These are phyloP conservation scores for Scomberomorus guttatus DNA, from an alignment of 2,797 vertebrate genomes.

Conservation along the genomic window DNA sequence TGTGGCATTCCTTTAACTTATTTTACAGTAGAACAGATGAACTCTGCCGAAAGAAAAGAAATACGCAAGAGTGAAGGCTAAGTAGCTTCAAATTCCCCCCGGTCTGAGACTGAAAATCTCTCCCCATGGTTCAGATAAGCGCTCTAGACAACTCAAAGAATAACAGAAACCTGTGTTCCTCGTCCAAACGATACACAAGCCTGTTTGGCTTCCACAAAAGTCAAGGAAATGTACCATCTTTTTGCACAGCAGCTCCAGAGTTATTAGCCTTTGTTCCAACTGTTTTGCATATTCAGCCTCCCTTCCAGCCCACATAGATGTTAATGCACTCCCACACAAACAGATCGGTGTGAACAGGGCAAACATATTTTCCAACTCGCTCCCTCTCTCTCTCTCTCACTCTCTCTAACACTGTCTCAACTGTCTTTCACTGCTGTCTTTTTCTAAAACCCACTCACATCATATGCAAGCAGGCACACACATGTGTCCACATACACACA, in stretches of 20 bases:
- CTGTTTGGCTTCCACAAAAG: conserved; percentile 65
- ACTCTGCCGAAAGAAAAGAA: conserved; percentile 24
- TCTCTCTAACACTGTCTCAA: conserved; percentile 38
- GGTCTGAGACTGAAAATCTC: conserved; percentile 34
- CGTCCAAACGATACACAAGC: conserved; percentile 55
- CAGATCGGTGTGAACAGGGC: conserved; percentile 87
- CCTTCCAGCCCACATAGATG: conserved; percentile 86
- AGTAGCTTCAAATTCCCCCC: conserved; percentile 38
- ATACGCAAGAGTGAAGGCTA: conserved; percentile 38
- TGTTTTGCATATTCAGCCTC: conserved; percentile 87
- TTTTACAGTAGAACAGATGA: conserved; percentile 27
- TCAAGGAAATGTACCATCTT: conserved; percentile 78
- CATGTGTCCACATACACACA: conserved; percentile 27
- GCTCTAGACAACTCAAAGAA: conserved; percentile 48
- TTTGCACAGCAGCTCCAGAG: conserved; percentile 77
- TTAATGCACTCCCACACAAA: conserved; percentile 90
- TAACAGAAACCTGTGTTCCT: conserved; percentile 55
- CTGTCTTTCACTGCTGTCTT: conserved; percentile 65
- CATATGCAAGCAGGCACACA: conserved; percentile 54
- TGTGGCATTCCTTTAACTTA: neutral
- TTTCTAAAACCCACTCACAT: conserved; percentile 74
- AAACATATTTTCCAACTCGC: conserved; percentile 83
- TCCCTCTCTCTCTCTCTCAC: conserved; percentile 42
- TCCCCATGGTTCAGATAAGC: conserved; percentile 47
- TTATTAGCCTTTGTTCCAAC: conserved; percentile 85